Evolutionary conservation across 2,797 vertebrate species (phyloP).

Genomic region (Xerus rutilus): DNA sequence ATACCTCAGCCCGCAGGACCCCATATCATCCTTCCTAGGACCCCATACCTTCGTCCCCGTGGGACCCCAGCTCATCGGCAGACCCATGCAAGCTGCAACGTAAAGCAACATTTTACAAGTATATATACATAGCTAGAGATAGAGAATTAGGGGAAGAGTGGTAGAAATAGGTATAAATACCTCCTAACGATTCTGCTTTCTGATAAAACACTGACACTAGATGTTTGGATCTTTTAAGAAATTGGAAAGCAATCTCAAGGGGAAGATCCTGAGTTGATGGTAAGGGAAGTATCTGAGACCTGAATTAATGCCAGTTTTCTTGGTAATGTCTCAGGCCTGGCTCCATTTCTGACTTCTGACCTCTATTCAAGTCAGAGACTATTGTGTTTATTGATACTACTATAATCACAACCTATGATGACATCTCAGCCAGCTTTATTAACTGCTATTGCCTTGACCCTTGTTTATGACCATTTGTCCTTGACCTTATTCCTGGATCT

Average conservation of each 20-base stretch:
- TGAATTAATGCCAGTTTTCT: conserved; percentile 28
- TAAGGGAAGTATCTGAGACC: conserved; percentile 23
- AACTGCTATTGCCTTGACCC: conserved; percentile 1
- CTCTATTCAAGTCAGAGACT: conserved; percentile 50
- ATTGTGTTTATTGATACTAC: conserved; percentile 40
- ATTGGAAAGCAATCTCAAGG: not conserved
- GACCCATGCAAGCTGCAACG: too few relatives aligned
- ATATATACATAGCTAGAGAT: not conserved
- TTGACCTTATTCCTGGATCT: conserved; percentile 33
- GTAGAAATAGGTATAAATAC: not conserved
- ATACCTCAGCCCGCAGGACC: too few relatives aligned
- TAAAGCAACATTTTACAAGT: not conserved
- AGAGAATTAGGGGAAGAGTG: not conserved
- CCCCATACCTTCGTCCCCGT: too few relatives aligned
- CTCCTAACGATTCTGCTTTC: conserved; percentile 39
- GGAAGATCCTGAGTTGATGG: not conserved
- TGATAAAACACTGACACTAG: conserved; percentile 27
- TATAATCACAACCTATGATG: not conserved
- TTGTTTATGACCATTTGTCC: conserved; percentile 6
- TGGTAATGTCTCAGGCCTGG: not conserved
- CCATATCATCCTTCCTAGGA: too few relatives aligned
- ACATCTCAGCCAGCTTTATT: not conserved
- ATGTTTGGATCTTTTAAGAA: conserved; percentile 24
- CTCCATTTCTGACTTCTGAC: not conserved
- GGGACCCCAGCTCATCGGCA: too few relatives aligned